Percentiles rank a stretch among this genome's conserved stretches.
Evolutionary conservation across 2,113 vertebrate species (phyloP).

Genomic region (Poeciliopsis prolifica): DNA sequence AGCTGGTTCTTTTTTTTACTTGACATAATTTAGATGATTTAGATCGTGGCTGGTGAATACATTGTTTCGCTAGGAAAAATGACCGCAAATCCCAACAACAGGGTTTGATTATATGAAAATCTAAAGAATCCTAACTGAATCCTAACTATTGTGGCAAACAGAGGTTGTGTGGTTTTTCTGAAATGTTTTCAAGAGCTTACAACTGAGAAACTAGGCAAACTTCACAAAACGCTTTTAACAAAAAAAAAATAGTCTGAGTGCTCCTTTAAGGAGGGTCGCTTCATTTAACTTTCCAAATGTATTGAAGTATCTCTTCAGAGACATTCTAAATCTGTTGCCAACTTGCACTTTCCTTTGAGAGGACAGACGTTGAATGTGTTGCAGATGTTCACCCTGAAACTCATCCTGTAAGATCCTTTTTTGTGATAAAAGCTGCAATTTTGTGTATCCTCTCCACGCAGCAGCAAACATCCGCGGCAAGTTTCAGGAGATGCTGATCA

Average conservation of each 20-base stretch:
- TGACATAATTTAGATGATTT: background rate
- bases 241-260: background rate
- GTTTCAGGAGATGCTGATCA: slow-evolving; percentile 29
- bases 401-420: background rate
- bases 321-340: slow-evolving; percentile 13
- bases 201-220: background rate
- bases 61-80: slow-evolving; percentile 1
- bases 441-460: background rate
- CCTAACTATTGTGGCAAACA: slow-evolving; percentile 7
- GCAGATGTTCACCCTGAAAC: slow-evolving; percentile 8
- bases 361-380: slow-evolving; percentile 17
- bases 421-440: background rate
- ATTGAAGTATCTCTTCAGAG: background rate
- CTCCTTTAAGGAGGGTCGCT: background rate
- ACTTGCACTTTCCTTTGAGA: slow-evolving; percentile 21
- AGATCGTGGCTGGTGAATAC: background rate
- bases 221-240: background rate
- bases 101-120: slow-evolving; percentile 12
- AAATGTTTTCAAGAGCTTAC: background rate
- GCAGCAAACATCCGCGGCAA: slow-evolving; percentile 9
- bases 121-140: background rate
- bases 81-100: background rate
- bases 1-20: background rate
- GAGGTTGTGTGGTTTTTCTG: background rate
- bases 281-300: background rate